phyloP scores from a whole-genome alignment of 2,888 invertebrate species.

The Petrolisthes cinctipes region DNA sequence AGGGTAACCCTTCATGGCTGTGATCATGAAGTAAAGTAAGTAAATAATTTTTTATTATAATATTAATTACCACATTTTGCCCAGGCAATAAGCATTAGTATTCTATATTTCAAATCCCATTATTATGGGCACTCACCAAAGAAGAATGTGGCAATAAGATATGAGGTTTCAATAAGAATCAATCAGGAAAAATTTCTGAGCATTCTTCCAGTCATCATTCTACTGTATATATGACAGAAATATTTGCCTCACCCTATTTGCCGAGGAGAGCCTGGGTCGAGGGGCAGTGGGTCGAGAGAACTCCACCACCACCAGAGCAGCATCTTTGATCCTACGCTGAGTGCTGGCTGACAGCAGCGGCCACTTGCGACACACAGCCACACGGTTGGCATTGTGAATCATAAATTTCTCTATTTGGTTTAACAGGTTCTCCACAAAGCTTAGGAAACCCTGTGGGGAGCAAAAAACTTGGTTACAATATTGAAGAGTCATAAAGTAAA shows the following conservation, averaged over 20 bases:
- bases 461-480: neutral
- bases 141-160: neutral
- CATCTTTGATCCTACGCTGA: conserved; percentile 63
- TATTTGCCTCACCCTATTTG: conserved; percentile 35
- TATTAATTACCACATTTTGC: too few relatives aligned
- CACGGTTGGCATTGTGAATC: conserved; percentile 76
- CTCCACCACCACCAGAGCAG: conserved; percentile 59
- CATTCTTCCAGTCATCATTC: too few relatives aligned
- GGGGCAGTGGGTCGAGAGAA: conserved; percentile 53
- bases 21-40: too few relatives aligned
- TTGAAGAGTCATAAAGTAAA: conserved; percentile 6
- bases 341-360: conserved; percentile 50
- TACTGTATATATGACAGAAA: neutral
- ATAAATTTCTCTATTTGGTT: conserved; percentile 80
- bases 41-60: too few relatives aligned
- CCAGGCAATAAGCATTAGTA: too few relatives aligned
- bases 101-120: too few relatives aligned
- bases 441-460: conserved; percentile 72
- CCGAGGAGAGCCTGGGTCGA: conserved; percentile 46
- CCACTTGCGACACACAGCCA: conserved; percentile 63
- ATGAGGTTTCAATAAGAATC: neutral
- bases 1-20: too few relatives aligned
- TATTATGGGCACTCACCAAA: too few relatives aligned
- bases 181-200: neutral
- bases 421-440: conserved; percentile 76